Evolutionary conservation across 2,113 vertebrate species (phyloP), one percentile per base, ranked within the genome.

Genomic region (Corythoichthys haematopterus): DNA sequence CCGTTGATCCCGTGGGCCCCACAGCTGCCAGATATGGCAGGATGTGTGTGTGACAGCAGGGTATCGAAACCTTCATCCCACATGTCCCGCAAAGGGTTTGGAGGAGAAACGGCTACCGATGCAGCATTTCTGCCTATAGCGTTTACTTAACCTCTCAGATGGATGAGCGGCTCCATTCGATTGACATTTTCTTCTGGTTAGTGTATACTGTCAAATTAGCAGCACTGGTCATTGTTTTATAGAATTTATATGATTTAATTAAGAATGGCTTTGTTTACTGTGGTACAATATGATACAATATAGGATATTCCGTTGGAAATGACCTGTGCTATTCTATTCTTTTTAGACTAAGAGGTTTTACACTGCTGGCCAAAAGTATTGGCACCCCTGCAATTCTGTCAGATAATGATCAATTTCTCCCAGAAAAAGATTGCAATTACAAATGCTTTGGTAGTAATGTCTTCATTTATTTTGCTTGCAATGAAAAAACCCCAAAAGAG

Each of bases 11-110:
- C 33, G 40, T 72, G 78, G 78, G 82, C 64, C 76, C 65, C 65
- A 70, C 82, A 86, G 74, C 86, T 87, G 88, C 84, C 85, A 83
- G 80, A 75, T 80, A 66, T 70, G 71, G 78, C 45, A 13, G 67
- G 73, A 78, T 62, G 76, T 53, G 77, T 57, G 1, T 67, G 70
- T 71, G 79, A 80, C 76, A 55, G 69, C 58, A 50, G 82, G 68
- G 69, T 51, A 78, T 74, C 66, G 64, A 68, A 77, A 59, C 71
- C 66, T 56, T 64, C 11, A 48, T 60, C 64, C 50, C 69, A 69
- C 77, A 66, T 57, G 53, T 64, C 64, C 61, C 51, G 62, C 70
- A 77, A 60, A 51, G 59, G 56, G 64, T 58, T 35, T 70, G 82
- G 74, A 33, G 6, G 63, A 69, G 55, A 72, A 78, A 77, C 83